Evolutionary conservation across 2,888 invertebrate species (phyloP).

Genomic region (Aporophyla nigra): DNA sequence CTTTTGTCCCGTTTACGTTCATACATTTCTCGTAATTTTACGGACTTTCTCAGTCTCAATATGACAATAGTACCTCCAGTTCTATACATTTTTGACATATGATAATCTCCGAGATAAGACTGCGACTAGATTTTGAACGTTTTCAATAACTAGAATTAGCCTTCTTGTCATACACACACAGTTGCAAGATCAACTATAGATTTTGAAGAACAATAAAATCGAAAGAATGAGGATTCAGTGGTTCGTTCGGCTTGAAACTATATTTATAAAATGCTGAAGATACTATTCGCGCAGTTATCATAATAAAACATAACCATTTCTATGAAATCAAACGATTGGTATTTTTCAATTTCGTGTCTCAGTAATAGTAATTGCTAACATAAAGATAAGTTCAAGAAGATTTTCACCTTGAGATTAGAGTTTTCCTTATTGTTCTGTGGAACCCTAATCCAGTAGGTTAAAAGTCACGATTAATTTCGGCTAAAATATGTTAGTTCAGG

Average conservation of each 20-base stretch:
- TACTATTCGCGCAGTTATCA: neutral
- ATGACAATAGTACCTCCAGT: too few species aligned
- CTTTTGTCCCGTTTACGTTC: too few species aligned
- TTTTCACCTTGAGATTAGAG: neutral
- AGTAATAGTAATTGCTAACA: neutral
- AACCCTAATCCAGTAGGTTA: conserved; percentile 5
- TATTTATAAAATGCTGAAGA: neutral
- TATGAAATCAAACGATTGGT: too few species aligned
- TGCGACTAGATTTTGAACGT: too few species aligned
- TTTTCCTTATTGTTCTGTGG: neutral
- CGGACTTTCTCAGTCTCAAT: too few species aligned
- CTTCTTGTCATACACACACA: too few species aligned
- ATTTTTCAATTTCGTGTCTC: neutral
- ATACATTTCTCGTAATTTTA: too few species aligned
- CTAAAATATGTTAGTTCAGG: conserved; percentile 15
- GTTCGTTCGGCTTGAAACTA: neutral
- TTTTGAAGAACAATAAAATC: neutral
- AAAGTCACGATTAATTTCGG: conserved; percentile 35
- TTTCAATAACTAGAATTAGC: too few species aligned
- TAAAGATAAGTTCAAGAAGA: neutral
- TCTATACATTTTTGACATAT: too few species aligned
- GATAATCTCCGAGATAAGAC: too few species aligned
- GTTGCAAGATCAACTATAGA: too few species aligned
- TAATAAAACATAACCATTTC: too few species aligned
- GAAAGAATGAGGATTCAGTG: neutral